Base-by-base conservation (phyloP, 2,888 invertebrate genomes). In the Ligdia adustata region DNA sequence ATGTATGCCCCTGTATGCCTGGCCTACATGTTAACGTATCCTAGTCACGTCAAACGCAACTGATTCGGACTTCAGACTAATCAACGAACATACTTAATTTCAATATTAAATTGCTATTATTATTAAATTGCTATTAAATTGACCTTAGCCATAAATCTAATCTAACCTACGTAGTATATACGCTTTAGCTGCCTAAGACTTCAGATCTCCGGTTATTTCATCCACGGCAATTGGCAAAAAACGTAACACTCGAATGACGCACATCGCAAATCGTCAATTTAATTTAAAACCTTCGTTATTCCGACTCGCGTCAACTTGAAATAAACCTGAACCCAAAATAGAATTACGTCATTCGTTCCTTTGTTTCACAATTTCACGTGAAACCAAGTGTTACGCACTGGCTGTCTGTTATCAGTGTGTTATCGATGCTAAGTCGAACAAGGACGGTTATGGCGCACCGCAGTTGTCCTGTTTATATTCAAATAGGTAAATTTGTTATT, bases 361-460 rank as follows among this genome's bases (percentile, higher is more conserved):
- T 46, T 51, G 48, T 56, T 56, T 41, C 24, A 41, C 48, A 37
- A 45, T 56, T 56, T 41, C 24, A 41, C 48, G 41, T 52, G n/a
- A 57, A 62, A 60, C 62, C 52, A 66, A 66, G 52, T 59, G 55
- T 64, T 60, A 61, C 60, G 61, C 56, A 62, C 56, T n/a, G n/a
- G 22, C 62, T 64, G 56, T 62, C 64, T 57, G 69, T 77, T 77
- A 77, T 77, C 77, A 72, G 48, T 51, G 57, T 55, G 74, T 84
- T 86, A 86, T 86, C 86, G 72, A 71, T 72, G 70, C 56, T 77
- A 82, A 82, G 79, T 84, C 85, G 86, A 75, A 74, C 85, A 83
- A 86, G 86, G 85, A 73, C 83, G 68, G 49, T 64, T 72, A 81
- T 78, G 75, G 71, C 59, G 64, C 62, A 69, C 69, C 70, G 54